Percentiles rank a stretch among this genome's conserved stretches.
These are phyloP conservation scores for Adoxophyes honmai DNA, from an alignment of 1,140 invertebrate genomes.

Conservation along the genomic window DNA sequence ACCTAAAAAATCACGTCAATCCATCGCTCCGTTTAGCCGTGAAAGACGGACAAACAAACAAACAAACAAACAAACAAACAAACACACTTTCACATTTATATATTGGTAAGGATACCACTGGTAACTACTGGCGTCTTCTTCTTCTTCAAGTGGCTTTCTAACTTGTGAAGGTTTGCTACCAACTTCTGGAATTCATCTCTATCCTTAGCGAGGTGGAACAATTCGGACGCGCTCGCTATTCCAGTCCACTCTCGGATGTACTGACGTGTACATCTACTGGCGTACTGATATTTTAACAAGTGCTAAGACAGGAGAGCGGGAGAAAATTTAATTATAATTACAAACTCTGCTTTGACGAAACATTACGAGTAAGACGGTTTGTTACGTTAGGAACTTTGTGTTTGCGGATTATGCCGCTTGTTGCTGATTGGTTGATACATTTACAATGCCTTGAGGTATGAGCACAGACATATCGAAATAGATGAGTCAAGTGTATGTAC, in stretches of 20 bases:
- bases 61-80: no score
- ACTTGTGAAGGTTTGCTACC: background rate
- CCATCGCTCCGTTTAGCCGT: no score
- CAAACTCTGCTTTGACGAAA: slow-evolving; percentile 14
- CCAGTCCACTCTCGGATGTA: background rate
- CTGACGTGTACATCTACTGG: background rate
- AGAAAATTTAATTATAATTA: slow-evolving; percentile 13
- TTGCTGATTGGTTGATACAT: background rate
- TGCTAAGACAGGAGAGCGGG: background rate
- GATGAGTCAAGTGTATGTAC: no score
- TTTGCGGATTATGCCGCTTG: background rate
- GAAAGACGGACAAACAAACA: no score
- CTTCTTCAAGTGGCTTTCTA: background rate
- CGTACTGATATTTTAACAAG: background rate
- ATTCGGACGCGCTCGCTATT: no score
- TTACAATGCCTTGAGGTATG: no score
- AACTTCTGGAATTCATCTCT: no score
- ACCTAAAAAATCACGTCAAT: no score
- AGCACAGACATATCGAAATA: no score
- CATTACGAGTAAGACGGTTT: background rate
- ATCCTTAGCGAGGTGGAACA: no score
- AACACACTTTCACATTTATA: no score
- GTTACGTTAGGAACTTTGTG: background rate
- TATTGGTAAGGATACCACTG: no score
- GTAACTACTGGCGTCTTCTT: background rate